Evolutionary conservation across 2,888 invertebrate genomes (phyloP).

Genomic region (Scaptomyza reducta): DNA sequence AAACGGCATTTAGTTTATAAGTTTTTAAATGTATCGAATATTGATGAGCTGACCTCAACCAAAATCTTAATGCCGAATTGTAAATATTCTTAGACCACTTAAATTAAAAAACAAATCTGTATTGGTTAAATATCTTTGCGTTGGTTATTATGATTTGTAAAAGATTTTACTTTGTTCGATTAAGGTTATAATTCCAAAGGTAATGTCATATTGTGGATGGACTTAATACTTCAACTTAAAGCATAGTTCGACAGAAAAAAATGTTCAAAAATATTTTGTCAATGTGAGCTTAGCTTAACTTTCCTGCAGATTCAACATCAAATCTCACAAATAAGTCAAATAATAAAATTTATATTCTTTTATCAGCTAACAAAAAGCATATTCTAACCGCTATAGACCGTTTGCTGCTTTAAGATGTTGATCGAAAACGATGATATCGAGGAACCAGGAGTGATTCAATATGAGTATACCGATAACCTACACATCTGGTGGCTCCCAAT

Average conservation of each 20-base stretch:
- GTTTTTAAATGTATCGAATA: background rate
- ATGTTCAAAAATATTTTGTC: background rate
- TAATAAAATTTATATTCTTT: background rate
- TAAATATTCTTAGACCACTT: background rate
- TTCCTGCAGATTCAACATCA: background rate
- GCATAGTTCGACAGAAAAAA: too few relatives aligned
- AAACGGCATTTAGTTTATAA: background rate
- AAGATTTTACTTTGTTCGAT: background rate
- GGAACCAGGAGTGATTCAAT: background rate
- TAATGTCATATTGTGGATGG: too few relatives aligned
- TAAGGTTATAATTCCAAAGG: too few relatives aligned
- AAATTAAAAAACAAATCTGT: background rate
- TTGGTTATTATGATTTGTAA: background rate
- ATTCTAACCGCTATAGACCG: background rate
- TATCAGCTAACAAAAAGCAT: background rate
- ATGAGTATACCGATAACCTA: conserved; percentile 71
- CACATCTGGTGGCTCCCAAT: conserved; percentile 86
- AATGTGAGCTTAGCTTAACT: background rate
- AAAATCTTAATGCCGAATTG: background rate
- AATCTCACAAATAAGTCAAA: background rate
- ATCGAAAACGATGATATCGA: background rate
- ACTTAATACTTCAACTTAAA: too few relatives aligned
- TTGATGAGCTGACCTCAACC: background rate
- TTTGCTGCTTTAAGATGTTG: background rate
- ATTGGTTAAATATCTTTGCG: background rate